These are phyloP conservation scores for Gnathonemus echidnorhynchus DNA, from an alignment of 2,113 vertebrate species.

Conservation along the genomic window DNA sequence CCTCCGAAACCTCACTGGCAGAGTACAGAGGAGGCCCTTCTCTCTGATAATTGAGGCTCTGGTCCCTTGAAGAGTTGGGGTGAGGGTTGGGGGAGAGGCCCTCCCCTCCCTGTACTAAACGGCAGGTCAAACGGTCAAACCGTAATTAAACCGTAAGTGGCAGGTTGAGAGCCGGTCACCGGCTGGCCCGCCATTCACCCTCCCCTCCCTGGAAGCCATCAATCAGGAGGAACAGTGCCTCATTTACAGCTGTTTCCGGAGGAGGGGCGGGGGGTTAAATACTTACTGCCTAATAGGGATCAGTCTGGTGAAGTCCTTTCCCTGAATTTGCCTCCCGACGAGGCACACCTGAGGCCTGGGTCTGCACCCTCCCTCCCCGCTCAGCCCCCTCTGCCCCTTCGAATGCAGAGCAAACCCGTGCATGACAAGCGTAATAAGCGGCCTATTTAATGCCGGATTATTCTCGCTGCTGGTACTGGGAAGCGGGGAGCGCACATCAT, in stretches of 20 bases:
- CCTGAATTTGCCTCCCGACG: constrained; percentile 52
- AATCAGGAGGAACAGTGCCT: constrained; percentile 48
- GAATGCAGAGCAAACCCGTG: neutral
- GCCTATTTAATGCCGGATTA: neutral
- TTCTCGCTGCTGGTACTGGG: neutral
- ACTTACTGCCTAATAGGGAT: constrained; percentile 52
- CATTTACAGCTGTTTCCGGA: constrained; percentile 49
- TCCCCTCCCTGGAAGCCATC: constrained; percentile 43
- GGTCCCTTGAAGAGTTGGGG: constrained; percentile 37
- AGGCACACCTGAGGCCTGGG: constrained; percentile 52
- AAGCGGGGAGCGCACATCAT: neutral
- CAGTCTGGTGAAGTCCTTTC: constrained; percentile 50
- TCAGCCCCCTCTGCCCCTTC: too few relatives aligned
- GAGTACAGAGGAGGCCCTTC: constrained; percentile 46
- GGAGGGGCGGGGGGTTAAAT: constrained; percentile 39
- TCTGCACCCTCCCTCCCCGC: neutral
- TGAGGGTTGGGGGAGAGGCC: constrained; percentile 41
- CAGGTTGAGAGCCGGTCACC: constrained; percentile 41
- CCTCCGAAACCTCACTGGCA: constrained; percentile 42
- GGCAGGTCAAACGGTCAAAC: constrained; percentile 60
- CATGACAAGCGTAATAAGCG: neutral
- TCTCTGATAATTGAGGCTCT: constrained; percentile 45
- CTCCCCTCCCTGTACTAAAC: constrained; percentile 44
- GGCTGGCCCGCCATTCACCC: constrained; percentile 62
- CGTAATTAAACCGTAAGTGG: constrained; percentile 52